A percentile compares a stretch with the other conserved stretches of the same genome.
phyloP scores from a whole-genome alignment of 2,797 vertebrate genomes.

The Dendrocincla tyrannina region DNA sequence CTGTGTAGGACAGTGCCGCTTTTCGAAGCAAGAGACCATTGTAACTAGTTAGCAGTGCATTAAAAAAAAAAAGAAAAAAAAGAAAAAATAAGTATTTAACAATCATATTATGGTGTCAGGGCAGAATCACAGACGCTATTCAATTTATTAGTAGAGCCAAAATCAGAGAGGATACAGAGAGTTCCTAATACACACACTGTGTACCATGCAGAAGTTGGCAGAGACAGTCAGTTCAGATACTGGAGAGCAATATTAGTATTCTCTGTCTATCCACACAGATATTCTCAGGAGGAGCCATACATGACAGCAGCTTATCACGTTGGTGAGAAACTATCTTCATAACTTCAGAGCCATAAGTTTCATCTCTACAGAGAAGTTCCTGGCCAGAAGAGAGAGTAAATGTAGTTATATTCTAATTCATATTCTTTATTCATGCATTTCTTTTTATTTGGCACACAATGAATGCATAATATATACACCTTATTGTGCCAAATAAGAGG shows the following conservation, averaged over 20 bases:
- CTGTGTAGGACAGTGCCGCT: background rate
- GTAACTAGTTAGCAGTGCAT: background rate
- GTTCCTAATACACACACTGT: background rate
- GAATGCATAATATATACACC: background rate
- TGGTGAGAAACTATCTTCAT: background rate
- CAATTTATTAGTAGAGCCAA: background rate
- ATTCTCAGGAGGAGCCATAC: background rate
- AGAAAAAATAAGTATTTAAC: background rate
- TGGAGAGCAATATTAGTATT: background rate
- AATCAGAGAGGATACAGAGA: background rate
- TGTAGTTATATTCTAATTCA: background rate
- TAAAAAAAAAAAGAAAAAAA: background rate
- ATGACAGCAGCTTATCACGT: background rate
- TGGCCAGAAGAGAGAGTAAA: background rate
- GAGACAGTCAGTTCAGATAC: background rate
- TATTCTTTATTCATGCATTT: background rate
- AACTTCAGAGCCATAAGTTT: background rate
- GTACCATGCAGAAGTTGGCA: background rate
- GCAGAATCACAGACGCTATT: background rate
- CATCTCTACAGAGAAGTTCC: background rate
- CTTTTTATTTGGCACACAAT: background rate
- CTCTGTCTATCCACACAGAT: background rate
- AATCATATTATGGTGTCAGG: accelerated
- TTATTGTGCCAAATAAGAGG: background rate
- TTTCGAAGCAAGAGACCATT: background rate